phyloP scores from a whole-genome alignment of 2,113 vertebrate species.

The Pholis gunnellus region DNA sequence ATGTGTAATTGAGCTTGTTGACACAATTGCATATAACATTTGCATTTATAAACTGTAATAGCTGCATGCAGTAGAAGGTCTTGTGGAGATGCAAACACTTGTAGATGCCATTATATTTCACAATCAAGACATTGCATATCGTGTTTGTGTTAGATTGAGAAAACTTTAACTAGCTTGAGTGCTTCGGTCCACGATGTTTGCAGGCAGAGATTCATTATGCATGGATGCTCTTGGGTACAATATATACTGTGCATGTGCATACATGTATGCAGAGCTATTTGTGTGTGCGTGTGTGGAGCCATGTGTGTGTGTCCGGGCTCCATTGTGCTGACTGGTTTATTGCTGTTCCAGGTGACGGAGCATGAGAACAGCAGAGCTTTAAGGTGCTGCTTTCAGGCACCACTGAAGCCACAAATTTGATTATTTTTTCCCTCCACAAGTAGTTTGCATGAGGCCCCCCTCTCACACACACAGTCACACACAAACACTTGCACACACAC shows the following conservation, averaged over 20 bases:
- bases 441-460: constrained; percentile 49
- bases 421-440: constrained; percentile 71
- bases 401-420: constrained; percentile 81
- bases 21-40: neutral
- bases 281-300: constrained; percentile 16
- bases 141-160: constrained; percentile 23
- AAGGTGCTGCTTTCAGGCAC: constrained; percentile 78
- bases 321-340: constrained; percentile 73
- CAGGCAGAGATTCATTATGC: constrained; percentile 15
- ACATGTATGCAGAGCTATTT: constrained; percentile 19
- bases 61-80: neutral
- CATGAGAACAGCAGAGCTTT: constrained; percentile 76
- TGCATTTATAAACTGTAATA: neutral
- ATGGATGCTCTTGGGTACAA: neutral
- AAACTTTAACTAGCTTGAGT: constrained; percentile 6
- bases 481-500: neutral
- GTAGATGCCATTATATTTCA: neutral
- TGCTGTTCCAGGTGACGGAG: constrained; percentile 75
- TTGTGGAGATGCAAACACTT: constrained; percentile 1
- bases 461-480: constrained; percentile 1
- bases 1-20: neutral
- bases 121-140: neutral
- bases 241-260: constrained; percentile 9
- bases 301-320: constrained; percentile 39
- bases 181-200: constrained; percentile 21